Evolutionary conservation across 1,140 invertebrate species (phyloP).

Genomic region (Limonius californicus): DNA sequence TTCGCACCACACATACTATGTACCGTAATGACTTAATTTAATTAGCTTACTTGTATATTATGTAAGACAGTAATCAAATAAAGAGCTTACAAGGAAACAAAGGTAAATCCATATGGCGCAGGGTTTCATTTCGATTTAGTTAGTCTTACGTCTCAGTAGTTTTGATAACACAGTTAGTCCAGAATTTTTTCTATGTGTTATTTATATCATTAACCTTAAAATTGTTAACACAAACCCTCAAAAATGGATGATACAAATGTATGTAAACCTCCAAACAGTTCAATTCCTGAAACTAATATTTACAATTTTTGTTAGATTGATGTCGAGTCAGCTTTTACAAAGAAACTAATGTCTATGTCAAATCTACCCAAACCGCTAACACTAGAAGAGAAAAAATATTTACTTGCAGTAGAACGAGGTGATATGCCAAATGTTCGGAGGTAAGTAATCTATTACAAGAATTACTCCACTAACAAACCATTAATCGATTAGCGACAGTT

Average conservation of each 20-base stretch:
- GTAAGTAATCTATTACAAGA: no score
- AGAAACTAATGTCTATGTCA: constrained; percentile 45
- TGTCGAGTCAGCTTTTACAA: not conserved
- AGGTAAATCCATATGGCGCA: not conserved
- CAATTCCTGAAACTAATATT: no score
- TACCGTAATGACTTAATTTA: not conserved
- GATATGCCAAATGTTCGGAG: constrained; percentile 75
- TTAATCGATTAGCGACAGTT: no score
- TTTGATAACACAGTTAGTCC: not conserved
- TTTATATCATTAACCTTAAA: not conserved
- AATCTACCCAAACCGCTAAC: constrained; percentile 67
- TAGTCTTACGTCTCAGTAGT: not conserved
- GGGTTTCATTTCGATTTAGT: constrained; percentile 3
- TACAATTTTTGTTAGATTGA: not conserved
- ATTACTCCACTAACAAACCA: no score
- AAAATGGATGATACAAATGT: not conserved
- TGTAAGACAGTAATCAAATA: constrained; percentile 5
- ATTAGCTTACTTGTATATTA: not conserved
- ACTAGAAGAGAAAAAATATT: constrained; percentile 79
- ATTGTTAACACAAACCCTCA: not conserved
- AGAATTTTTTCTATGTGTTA: not conserved
- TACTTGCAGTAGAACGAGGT: constrained; percentile 78
- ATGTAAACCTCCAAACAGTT: no score
- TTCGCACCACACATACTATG: no score
- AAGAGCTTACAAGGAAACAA: not conserved